These are phyloP conservation scores for Laterallus jamaicensis DNA, from an alignment of 2,113 vertebrate genomes.

Conservation along the genomic window DNA sequence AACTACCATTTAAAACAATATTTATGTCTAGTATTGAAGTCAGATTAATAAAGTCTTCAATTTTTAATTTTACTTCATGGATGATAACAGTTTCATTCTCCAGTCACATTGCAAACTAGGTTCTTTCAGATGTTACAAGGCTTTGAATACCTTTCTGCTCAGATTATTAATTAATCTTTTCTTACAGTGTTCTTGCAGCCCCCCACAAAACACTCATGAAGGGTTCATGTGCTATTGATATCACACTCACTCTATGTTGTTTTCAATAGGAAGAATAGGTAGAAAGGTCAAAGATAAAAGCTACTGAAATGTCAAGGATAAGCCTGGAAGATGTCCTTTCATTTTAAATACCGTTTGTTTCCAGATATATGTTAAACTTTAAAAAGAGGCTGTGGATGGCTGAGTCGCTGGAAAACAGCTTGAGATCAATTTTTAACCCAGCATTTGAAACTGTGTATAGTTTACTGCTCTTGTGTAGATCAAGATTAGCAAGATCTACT, in stretches of 20 bases:
- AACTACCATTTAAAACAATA: neutral
- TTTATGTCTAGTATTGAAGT: neutral
- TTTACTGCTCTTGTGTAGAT: neutral
- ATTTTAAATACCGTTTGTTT: slow-evolving; percentile 45
- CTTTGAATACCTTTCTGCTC: neutral
- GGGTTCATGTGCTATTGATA: neutral
- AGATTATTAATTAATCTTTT: neutral
- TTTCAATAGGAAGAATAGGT: neutral
- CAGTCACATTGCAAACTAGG: neutral
- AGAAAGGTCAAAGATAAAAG: slow-evolving; percentile 60
- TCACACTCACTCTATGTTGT: neutral
- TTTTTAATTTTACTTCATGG: neutral
- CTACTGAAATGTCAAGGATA: slow-evolving; percentile 54
- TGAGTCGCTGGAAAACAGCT: neutral
- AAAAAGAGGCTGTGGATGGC: neutral
- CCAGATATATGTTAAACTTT: slow-evolving; percentile 8
- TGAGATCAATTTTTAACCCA: neutral
- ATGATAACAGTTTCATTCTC: neutral
- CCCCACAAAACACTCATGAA: neutral
- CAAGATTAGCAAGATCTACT: neutral
- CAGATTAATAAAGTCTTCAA: neutral
- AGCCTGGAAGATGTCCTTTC: slow-evolving; percentile 7
- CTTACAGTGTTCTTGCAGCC: neutral
- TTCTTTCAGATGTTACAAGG: neutral
- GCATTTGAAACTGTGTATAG: rapidly evolving